Conservation (phyloP, 1,140 invertebrate species). For the Luehdorfia chinensis region DNA sequence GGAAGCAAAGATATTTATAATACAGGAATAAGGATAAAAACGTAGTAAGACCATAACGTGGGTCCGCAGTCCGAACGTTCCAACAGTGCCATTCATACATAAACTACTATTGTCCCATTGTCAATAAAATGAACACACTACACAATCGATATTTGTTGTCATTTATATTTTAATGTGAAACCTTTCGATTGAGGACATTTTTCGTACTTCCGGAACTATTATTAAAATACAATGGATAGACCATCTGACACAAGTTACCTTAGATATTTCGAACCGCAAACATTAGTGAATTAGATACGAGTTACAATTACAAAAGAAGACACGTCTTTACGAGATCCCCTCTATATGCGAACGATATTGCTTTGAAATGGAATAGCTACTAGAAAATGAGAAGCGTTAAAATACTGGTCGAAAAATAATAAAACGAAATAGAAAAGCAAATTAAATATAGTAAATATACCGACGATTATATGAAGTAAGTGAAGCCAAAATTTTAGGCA, state of each 20-base stretch:
- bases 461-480: background rate
- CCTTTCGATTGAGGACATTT: constrained; percentile 31
- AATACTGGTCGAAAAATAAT: too few species aligned
- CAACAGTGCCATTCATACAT: constrained; percentile 32
- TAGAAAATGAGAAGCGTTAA: too few species aligned
- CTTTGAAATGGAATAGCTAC: too few species aligned
- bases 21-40: constrained; percentile 24
- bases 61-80: constrained; percentile 16
- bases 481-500: constrained; percentile 4
- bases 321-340: background rate
- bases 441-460: too few species aligned
- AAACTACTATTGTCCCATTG: constrained; percentile 30
- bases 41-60: constrained; percentile 27
- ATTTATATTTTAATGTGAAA: constrained; percentile 53
- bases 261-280: constrained; percentile 38
- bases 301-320: constrained; percentile 17
- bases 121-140: constrained; percentile 40
- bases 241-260: constrained; percentile 21
- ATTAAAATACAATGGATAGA: constrained; percentile 31
- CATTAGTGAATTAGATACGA: constrained; percentile 25
- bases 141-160: constrained; percentile 56
- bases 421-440: too few species aligned
- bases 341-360: too few species aligned
- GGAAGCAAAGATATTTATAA: constrained; percentile 30
- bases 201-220: constrained; percentile 55